These are phyloP conservation scores for Catocala fraxini DNA, from an alignment of 2,888 invertebrate genomes.

Conservation along the genomic window DNA sequence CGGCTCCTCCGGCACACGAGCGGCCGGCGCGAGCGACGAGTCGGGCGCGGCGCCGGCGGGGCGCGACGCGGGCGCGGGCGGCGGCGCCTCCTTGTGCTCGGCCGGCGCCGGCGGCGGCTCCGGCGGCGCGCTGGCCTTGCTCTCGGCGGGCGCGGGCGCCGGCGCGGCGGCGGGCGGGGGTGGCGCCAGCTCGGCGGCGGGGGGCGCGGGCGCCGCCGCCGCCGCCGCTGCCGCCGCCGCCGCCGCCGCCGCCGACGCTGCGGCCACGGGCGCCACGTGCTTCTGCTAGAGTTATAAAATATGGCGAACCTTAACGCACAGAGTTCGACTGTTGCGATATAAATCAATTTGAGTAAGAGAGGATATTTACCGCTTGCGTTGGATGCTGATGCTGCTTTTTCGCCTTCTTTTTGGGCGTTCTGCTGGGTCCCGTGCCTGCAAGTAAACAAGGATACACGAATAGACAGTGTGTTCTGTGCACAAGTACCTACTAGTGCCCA, in stretches of 20 bases:
- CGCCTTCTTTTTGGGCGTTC: conserved; percentile 80
- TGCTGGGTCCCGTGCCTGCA: conserved; percentile 75
- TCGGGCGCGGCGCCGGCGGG: conserved; percentile 63
- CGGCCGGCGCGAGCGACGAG: conserved; percentile 59
- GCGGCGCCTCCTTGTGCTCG: conserved; percentile 52
- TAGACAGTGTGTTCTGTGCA: conserved; percentile 15
- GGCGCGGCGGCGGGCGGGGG: conserved; percentile 47
- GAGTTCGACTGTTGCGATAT: too few relatives aligned
- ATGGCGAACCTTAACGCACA: too few relatives aligned
- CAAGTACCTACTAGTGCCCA: conserved; percentile 21
- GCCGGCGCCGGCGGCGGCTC: conserved; percentile 53
- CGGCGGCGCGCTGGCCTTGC: not conserved
- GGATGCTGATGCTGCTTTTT: conserved; percentile 76
- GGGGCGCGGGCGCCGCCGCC: conserved; percentile 36
- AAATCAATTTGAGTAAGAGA: conserved; percentile 15
- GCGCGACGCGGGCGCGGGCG: conserved; percentile 56
- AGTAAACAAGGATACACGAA: conserved; percentile 43
- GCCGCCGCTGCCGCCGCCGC: not conserved
- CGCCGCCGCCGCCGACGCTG: conserved; percentile 20
- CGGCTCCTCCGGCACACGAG: conserved; percentile 57
- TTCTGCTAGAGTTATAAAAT: conserved; percentile 57
- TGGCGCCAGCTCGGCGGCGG: conserved; percentile 32
- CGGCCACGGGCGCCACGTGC: conserved; percentile 38
- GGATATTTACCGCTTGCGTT: conserved; percentile 79
- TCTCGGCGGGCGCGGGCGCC: conserved; percentile 40